Base-by-base conservation (phyloP, 2,797 vertebrate species). In the Acanthopagrus latus region DNA sequence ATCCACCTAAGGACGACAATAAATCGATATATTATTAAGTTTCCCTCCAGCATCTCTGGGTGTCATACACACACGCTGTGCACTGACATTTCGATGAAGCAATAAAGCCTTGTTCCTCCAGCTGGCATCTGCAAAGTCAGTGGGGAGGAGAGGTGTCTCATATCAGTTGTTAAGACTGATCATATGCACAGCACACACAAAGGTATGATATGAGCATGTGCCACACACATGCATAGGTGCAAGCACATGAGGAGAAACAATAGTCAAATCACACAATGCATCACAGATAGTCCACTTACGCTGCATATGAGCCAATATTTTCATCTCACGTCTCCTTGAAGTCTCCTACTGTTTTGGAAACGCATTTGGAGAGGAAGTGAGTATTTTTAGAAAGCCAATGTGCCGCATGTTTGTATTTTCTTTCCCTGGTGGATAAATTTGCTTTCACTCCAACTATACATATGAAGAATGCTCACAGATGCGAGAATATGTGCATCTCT, bases 111-210 rank as follows among this genome's bases (percentile, higher is more conserved):
- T 89, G 89, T 89, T 90, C 78, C 81, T 91, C 78, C 87, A 92
- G 88, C 90, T 93, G 92, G 86, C 88, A 90, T 91, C 89, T 92
- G 89, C 88, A 89, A 85, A 88, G 85, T 82, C 90, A 74, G 91
- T 86, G 83, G 89, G 90, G 86, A 90, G 80, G 69, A 76, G 69
- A 90, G 76, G 80, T 83, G 86, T 88, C 88, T 87, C 74, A 78
- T 86, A 86, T 89, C 81, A 78, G 75, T 79, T 86, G 84, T 76
- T 80, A 81, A 73, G 68, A 83, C 75, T 77, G 83, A 76, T 87
- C 64, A 78, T 66, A 76, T 72, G 64, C 82, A 70, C 29, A 56
- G 70, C 25, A 33, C 56, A 65, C 38, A 52, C 29, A 17, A 5
- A 65, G 17, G 41, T 2, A 11, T 64, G 43, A 71, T 2, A 11